These are phyloP conservation scores for Seriola aureovittata DNA, from an alignment of 2,113 vertebrate genomes.

Conservation along the genomic window DNA sequence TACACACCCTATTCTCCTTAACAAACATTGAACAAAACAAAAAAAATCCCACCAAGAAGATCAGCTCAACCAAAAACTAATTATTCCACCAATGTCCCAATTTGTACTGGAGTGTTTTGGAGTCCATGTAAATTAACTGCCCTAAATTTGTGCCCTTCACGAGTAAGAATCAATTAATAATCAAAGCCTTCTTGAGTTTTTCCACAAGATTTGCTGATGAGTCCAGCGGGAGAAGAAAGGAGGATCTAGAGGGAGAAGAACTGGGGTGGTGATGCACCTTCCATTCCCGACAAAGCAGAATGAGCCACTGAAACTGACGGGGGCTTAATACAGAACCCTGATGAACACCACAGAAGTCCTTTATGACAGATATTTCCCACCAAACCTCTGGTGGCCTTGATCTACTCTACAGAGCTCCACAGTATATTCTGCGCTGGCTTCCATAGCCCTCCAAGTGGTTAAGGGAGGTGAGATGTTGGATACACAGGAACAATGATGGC, in stretches of 20 bases:
- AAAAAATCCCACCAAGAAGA: constrained; percentile 37
- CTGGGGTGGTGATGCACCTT: constrained; percentile 21
- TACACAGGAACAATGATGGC: constrained; percentile 66
- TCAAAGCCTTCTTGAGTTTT: constrained; percentile 25
- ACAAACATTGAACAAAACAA: constrained; percentile 22
- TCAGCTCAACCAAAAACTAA: constrained; percentile 51
- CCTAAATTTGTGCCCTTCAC: constrained; percentile 80
- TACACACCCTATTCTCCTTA: constrained; percentile 43
- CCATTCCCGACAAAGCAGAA: constrained; percentile 44
- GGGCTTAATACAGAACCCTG: constrained; percentile 61
- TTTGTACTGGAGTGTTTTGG: constrained; percentile 58
- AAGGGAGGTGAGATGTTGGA: constrained; percentile 57
- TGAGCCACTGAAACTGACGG: constrained; percentile 21
- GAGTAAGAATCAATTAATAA: constrained; percentile 29
- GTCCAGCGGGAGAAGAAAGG: constrained; percentile 37
- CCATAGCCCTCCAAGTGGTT: constrained; percentile 41
- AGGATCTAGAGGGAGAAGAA: constrained; percentile 45
- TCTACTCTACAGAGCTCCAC: constrained; percentile 47
- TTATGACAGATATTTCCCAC: constrained; percentile 9
- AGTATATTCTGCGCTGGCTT: constrained; percentile 31
- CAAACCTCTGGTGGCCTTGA: constrained; percentile 32
- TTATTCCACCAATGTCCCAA: constrained; percentile 48
- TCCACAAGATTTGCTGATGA: constrained; percentile 31
- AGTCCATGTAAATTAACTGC: constrained; percentile 81
- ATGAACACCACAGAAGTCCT: constrained; percentile 55